Conservation (phyloP, 2,113 vertebrate genomes). For the Crotalus horridus region DNA sequence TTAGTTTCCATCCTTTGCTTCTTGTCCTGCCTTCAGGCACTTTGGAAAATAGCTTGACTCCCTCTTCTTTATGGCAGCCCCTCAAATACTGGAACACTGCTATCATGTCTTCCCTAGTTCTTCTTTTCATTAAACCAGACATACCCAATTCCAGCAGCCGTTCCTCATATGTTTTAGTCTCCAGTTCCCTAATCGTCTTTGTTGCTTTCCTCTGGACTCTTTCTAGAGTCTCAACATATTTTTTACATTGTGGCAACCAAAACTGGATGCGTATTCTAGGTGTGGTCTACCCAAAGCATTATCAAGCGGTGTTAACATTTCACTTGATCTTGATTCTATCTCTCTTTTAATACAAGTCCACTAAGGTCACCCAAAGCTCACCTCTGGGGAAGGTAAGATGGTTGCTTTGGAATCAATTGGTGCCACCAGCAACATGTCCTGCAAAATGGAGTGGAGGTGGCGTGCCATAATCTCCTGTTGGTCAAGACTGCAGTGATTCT, state of each 20-base stretch:
- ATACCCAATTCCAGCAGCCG: too few relatives aligned
- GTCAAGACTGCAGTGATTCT: conserved; percentile 89
- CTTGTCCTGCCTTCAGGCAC: too few relatives aligned
- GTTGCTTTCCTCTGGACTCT: not conserved
- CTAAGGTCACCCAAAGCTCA: conserved; percentile 44
- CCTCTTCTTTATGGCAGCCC: too few relatives aligned
- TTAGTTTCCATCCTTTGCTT: too few relatives aligned
- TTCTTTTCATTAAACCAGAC: too few relatives aligned
- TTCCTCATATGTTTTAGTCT: too few relatives aligned
- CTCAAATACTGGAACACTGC: too few relatives aligned
- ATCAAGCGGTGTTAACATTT: not conserved
- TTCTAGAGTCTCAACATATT: not conserved
- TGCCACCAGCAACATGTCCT: conserved; percentile 76
- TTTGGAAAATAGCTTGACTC: too few relatives aligned
- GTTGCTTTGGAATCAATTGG: conserved; percentile 71
- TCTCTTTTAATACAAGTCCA: not conserved
- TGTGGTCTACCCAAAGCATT: too few relatives aligned
- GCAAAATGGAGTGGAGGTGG: conserved; percentile 80
- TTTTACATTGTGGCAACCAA: not conserved
- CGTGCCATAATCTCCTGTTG: conserved; percentile 89
- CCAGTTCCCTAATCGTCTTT: too few relatives aligned
- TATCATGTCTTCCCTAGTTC: too few relatives aligned
- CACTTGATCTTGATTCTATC: not conserved
- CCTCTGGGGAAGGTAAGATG: conserved; percentile 90
- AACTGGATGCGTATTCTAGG: too few relatives aligned